Conservation (phyloP, 1,140 invertebrate species). For the Ectropis grisescens region DNA sequence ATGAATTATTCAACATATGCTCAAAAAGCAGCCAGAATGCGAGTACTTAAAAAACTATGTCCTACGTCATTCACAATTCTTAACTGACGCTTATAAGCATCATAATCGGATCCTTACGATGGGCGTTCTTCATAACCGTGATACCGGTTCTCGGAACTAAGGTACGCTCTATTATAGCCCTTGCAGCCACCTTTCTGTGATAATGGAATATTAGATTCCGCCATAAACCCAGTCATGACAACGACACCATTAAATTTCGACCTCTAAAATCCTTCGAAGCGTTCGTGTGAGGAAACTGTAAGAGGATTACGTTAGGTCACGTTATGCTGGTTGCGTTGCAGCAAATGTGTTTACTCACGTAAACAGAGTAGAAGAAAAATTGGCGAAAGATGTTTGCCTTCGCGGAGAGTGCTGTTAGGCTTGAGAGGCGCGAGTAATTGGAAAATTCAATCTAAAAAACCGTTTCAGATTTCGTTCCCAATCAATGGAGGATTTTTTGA, state of each 20-base stretch:
- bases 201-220: slow-evolving; percentile 53
- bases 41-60: neutral
- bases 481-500: neutral
- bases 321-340: slow-evolving; percentile 7
- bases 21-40: neutral
- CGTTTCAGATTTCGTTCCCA: slow-evolving; percentile 10
- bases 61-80: slow-evolving; percentile 7
- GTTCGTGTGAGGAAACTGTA: neutral
- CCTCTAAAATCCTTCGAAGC: slow-evolving; percentile 19
- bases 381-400: slow-evolving; percentile 30
- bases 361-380: slow-evolving; percentile 20
- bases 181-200: slow-evolving; percentile 31
- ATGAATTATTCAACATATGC: slow-evolving; percentile 1
- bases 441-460: slow-evolving; percentile 29
- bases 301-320: slow-evolving; percentile 4
- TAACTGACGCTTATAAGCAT: slow-evolving; percentile 14
- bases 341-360: slow-evolving; percentile 19
- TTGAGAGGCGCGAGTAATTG: slow-evolving; percentile 24
- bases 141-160: slow-evolving; percentile 16
- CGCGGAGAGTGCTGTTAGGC: slow-evolving; percentile 21
- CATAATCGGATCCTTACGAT: slow-evolving; percentile 19
- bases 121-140: too few relatives aligned
- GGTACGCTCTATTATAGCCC: slow-evolving; percentile 30
- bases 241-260: slow-evolving; percentile 27
- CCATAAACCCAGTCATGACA: slow-evolving; percentile 30